Evolutionary conservation across 2,113 vertebrate species (phyloP).

Genomic region (Albula glossodonta): DNA sequence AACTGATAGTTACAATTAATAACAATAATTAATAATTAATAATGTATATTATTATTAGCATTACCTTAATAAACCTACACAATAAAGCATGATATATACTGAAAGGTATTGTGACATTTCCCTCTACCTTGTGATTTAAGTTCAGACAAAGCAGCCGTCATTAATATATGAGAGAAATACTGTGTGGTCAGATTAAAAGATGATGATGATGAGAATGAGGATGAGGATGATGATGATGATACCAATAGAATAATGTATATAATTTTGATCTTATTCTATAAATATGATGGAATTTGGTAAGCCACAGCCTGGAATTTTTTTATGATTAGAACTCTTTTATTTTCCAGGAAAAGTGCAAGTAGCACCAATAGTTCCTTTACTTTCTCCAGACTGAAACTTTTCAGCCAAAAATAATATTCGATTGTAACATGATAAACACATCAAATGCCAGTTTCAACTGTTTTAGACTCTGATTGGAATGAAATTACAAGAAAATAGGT

Average conservation of each 20-base stretch:
- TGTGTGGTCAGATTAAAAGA: not conserved
- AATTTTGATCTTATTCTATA: not conserved
- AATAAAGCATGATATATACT: too few relatives aligned
- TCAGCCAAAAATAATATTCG: slow-evolving; percentile 51
- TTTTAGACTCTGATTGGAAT: slow-evolving; percentile 65
- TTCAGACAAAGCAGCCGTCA: too few relatives aligned
- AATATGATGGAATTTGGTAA: not conserved
- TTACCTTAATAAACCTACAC: too few relatives aligned
- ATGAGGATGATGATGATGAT: not conserved
- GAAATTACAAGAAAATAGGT: slow-evolving; percentile 68
- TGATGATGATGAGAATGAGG: not conserved
- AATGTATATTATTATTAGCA: too few relatives aligned
- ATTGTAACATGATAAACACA: slow-evolving; percentile 59
- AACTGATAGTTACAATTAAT: too few relatives aligned
- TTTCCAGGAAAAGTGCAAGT: not conserved
- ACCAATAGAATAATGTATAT: too few relatives aligned
- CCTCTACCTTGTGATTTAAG: too few relatives aligned
- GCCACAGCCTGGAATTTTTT: too few relatives aligned
- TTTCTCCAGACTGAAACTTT: slow-evolving; percentile 45
- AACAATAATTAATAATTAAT: too few relatives aligned
- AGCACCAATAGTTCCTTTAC: slow-evolving; percentile 23
- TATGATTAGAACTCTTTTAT: not conserved
- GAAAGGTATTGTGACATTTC: too few relatives aligned
- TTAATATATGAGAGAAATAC: too few relatives aligned
- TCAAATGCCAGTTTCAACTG: slow-evolving; percentile 61